Base-by-base conservation (phyloP, 2,113 vertebrate genomes). In the Microtus pennsylvanicus region DNA sequence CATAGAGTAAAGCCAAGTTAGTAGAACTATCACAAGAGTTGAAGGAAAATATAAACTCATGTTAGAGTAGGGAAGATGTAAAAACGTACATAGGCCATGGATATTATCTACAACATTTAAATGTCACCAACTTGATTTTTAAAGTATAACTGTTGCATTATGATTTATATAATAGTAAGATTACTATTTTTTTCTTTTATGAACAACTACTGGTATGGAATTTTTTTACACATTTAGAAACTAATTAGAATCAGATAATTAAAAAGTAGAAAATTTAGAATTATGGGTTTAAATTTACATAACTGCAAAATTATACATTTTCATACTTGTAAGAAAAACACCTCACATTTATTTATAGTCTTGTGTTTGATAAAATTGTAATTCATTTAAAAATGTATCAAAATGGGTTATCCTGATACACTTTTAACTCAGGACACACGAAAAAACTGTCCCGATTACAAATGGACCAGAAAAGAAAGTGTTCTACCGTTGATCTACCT, bases 381-480 rank as follows among this genome's bases (percentile, higher is more conserved):
- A 89, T 94, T 72, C 38, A 80, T 85, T 94, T 80, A 69, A 92
- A 83, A 78, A 63, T 14, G 87, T 76, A 87, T 26, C 22, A 65
- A 63, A 94, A 83, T 45, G 77, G 90, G 7, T 90, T 89, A 96
- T 77, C 35, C 2, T 35, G 45, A 65, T 90, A 50, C 1, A 76
- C 55, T 96, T 94, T 33, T 92, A 67, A 88, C 87, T 88, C 35
- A 63, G 83, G 97, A 21, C 88, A 96, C 98, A 96, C 89, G 92
- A 85, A 98, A 97, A 97, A 80, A 85, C 81, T 94, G 87, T 95
- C 93, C 90, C 76, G 96, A 97, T 96, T 88, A 97, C 97, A 97
- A 81, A 94, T 96, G 92, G n/a, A 96, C 92, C 94, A 97, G 93
- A 98, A 96, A 47, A 74, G 82, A 96, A 97, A 98, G 96, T 96